Percentiles rank a stretch among this genome's conserved stretches.
These are phyloP conservation scores for Ormia ochracea DNA, from an alignment of 2,888 invertebrate species.

Conservation along the genomic window DNA sequence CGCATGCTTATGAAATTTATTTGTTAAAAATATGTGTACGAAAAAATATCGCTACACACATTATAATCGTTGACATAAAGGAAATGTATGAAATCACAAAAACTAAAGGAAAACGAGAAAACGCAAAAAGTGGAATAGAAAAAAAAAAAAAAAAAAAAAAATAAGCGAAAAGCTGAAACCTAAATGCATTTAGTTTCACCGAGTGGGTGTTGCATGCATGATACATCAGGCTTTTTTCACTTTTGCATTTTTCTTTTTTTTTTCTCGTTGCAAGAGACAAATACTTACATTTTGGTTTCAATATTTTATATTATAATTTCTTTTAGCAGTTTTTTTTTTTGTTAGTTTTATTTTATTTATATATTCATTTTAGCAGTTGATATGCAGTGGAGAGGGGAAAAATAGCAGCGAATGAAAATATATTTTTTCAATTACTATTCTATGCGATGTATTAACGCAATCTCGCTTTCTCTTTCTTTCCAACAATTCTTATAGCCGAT, in stretches of 20 bases:
- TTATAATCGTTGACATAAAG: constrained; percentile 63
- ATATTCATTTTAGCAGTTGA: constrained; percentile 3
- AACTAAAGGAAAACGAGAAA: constrained; percentile 35
- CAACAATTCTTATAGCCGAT: too few species aligned
- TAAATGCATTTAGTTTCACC: constrained; percentile 58
- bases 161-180: constrained; percentile 37
- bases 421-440: too few species aligned
- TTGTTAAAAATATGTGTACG: constrained; percentile 66
- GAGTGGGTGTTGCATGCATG: constrained; percentile 55
- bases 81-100: constrained; percentile 57
- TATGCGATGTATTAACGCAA: too few species aligned
- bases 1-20: constrained; percentile 71
- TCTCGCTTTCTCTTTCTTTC: too few species aligned
- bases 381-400: background rate
- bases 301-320: constrained; percentile 63
- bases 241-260: background rate
- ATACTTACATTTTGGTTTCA: constrained; percentile 61
- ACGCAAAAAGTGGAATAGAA: too few species aligned
- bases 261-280: constrained; percentile 29
- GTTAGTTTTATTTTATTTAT: constrained; percentile 4
- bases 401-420: background rate
- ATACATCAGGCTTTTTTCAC: constrained; percentile 25
- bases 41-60: constrained; percentile 54
- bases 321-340: constrained; percentile 39
- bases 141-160: constrained; percentile 1